Percentiles rank a stretch among this genome's conserved stretches.
Evolutionary conservation across 2,797 vertebrate species (phyloP).

Genomic region (Ctenochaetus hawaiiensis): DNA sequence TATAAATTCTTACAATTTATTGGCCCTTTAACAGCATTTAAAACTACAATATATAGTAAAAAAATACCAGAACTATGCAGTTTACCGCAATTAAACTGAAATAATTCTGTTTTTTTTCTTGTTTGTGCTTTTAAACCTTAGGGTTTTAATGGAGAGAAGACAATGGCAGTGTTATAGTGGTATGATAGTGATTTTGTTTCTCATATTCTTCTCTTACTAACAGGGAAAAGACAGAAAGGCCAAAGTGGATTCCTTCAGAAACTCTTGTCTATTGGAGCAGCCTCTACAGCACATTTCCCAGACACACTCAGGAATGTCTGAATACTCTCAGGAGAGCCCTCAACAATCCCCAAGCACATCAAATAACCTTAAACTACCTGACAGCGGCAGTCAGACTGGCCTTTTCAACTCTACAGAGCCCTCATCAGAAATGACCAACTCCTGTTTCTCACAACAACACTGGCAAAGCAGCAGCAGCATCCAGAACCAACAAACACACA

Average conservation of each 20-base stretch:
- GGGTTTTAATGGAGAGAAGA: neutral
- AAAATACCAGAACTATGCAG: neutral
- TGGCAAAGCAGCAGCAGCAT: slow-evolving; percentile 35
- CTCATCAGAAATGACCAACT: slow-evolving; percentile 43
- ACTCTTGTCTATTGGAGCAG: slow-evolving; percentile 42
- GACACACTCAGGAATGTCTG: slow-evolving; percentile 58
- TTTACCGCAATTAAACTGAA: slow-evolving; percentile 9
- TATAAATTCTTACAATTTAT: slow-evolving; percentile 6
- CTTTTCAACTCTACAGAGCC: slow-evolving; percentile 31
- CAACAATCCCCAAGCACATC: slow-evolving; percentile 30
- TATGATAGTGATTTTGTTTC: slow-evolving; percentile 16
- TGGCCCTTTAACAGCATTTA: slow-evolving; percentile 6
- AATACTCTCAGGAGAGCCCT: slow-evolving; percentile 38
- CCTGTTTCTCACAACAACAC: slow-evolving; percentile 39
- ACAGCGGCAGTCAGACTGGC: slow-evolving; percentile 23
- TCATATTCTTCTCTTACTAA: slow-evolving; percentile 62
- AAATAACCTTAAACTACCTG: slow-evolving; percentile 11
- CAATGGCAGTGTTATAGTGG: slow-evolving; percentile 9
- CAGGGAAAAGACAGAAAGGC: slow-evolving; percentile 61
- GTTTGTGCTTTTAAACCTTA: neutral
- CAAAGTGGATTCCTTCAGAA: slow-evolving; percentile 43
- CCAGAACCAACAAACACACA: slow-evolving; percentile 23
- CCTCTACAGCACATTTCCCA: slow-evolving; percentile 61
- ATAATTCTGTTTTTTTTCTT: slow-evolving; percentile 4
- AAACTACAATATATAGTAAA: slow-evolving; percentile 16